phyloP scores from a whole-genome alignment of 2,113 vertebrate genomes.

The Sprattus sprattus region DNA sequence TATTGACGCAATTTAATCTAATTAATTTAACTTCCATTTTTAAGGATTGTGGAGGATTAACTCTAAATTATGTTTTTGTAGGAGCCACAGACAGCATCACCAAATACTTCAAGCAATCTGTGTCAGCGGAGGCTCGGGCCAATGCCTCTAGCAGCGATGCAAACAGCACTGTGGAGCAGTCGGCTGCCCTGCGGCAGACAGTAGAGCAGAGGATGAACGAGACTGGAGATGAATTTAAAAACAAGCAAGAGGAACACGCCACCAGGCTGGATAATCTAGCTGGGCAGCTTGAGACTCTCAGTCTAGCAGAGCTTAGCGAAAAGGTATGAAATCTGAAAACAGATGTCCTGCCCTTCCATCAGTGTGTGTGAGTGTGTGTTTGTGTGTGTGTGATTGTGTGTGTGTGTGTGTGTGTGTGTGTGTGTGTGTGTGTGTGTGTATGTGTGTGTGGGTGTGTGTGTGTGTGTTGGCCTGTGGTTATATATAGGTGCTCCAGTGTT shows the following conservation, averaged over 20 bases:
- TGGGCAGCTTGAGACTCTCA: constrained; percentile 86
- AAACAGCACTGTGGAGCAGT: constrained; percentile 73
- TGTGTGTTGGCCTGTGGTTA: neutral
- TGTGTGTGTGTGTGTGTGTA: too few relatives aligned
- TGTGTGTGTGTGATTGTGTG: too few relatives aligned
- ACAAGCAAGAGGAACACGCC: constrained; percentile 80
- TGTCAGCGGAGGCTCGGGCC: constrained; percentile 80
- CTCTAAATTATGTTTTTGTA: constrained; percentile 57
- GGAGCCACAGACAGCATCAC: constrained; percentile 88
- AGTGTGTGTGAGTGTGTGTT: neutral
- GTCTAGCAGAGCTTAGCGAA: constrained; percentile 77
- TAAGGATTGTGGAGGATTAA: neutral
- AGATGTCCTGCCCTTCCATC: neutral
- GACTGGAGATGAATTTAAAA: constrained; percentile 73
- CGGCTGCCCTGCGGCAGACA: constrained; percentile 67
- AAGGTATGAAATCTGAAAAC: constrained; percentile 69
- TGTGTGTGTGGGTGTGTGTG: too few relatives aligned
- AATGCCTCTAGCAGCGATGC: constrained; percentile 79
- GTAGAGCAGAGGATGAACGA: constrained; percentile 80
- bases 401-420: too few relatives aligned
- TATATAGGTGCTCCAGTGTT: constrained; percentile 68
- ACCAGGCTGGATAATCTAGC: constrained; percentile 87
- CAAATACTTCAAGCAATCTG: constrained; percentile 86
- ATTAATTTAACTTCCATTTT: neutral
- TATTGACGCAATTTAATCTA: neutral